Evolutionary conservation across 2,113 vertebrate genomes (phyloP), one percentile per base, ranked within the genome.

Genomic region (Callithrix jacchus): DNA sequence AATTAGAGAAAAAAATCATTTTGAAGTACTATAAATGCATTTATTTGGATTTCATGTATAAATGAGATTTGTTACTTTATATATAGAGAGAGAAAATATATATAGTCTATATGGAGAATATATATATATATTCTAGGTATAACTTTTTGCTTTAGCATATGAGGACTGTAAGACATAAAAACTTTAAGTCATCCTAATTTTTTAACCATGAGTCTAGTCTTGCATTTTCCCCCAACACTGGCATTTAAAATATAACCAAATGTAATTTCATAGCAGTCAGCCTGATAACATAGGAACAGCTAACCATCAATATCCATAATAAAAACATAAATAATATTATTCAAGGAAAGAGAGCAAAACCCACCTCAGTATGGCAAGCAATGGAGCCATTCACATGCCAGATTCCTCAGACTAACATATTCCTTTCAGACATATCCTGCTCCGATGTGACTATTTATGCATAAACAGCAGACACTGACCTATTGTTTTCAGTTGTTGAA

Each of bases 381-480:
- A 82, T 0, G 56, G 47, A 52, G 37, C 56, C 30, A 47, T 76
- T 81, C 96, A 94, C 7, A 4, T 1, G 25, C 61, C 61, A 66
- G 30, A 83, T 23, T 92, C 37, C 82, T 89, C 91, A 77, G 37
- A 94, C 56, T 91, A 77, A 79, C 6, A 79, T 68, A 83, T 0
- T 92, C 92, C 49, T n/a, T 97, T 82, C 94, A 61, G 61, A 95
- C 20, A 80, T 1, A 89, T 37, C 64, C 93, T 37, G 7, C 87
- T 79, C 20, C 4, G 11, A 87, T 52, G 92, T 47, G 94, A 92
- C 77, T 84, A 89, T 93, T 94, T 93, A 91, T 83, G 96, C 94
- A 94, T 32, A 80, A 89, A 79, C 0, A 84, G 64, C 6, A 92
- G 96, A 74, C 97, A 82, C 58, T 70, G 97, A 95, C 97, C 97